A percentile compares a stretch with the other conserved stretches of the same genome.
Evolutionary conservation across 2,888 invertebrate species (phyloP).

Genomic region (Euzetes globulus): DNA sequence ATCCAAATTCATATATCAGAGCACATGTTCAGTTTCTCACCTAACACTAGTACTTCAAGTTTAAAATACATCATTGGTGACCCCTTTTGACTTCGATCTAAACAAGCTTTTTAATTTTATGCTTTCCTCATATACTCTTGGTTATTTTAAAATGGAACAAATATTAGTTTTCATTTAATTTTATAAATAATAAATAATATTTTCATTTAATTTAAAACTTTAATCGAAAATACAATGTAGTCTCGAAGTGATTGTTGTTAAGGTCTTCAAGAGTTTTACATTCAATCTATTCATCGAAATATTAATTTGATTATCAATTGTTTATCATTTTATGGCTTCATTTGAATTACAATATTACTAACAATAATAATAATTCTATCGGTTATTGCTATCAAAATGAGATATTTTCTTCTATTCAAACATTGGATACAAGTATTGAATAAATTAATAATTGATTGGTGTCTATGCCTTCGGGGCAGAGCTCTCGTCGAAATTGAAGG

Average conservation of each 20-base stretch:
- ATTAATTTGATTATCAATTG: background rate
- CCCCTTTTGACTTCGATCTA: too few relatives aligned
- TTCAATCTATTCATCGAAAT: too few relatives aligned
- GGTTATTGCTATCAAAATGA: background rate
- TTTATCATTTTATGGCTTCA: background rate
- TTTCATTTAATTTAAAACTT: too few relatives aligned
- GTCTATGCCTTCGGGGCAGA: background rate
- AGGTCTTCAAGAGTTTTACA: background rate
- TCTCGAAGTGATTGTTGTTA: background rate
- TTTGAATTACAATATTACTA: background rate
- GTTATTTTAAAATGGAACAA: too few relatives aligned
- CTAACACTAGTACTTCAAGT: too few relatives aligned
- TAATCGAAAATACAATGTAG: background rate
- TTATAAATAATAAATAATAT: too few relatives aligned
- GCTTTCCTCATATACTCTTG: too few relatives aligned
- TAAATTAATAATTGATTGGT: constrained; percentile 1
- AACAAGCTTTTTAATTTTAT: too few relatives aligned
- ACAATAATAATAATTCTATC: background rate
- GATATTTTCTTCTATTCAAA: background rate
- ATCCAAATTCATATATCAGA: too few relatives aligned
- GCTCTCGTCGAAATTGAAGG: background rate
- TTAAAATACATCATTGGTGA: too few relatives aligned
- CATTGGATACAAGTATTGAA: background rate
- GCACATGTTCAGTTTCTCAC: too few relatives aligned
- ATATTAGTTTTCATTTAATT: too few relatives aligned